A percentile compares a stretch with the other conserved stretches of the same genome.
These are phyloP conservation scores for Drosophila anceps DNA, from an alignment of 2,888 invertebrate genomes.

Conservation along the genomic window DNA sequence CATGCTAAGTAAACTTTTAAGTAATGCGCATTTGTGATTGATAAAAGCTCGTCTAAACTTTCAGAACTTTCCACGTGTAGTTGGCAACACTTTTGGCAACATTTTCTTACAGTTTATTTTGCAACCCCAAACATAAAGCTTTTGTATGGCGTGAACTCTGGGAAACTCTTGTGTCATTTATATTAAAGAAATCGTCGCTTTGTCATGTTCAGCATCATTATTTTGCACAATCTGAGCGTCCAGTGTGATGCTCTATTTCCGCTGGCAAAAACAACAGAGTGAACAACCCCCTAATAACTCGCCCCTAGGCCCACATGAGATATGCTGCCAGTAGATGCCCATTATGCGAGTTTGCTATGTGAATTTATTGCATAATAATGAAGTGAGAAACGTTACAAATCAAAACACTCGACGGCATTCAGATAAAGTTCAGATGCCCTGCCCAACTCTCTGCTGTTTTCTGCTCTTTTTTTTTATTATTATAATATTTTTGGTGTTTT, in stretches of 20 bases:
- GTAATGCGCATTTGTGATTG: not conserved
- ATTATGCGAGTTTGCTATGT: conserved; percentile 61
- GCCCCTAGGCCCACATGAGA: conserved; percentile 43
- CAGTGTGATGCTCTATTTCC: conserved; percentile 67
- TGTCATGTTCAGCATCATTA: conserved; percentile 73
- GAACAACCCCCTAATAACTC: conserved; percentile 36
- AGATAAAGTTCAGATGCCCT: conserved; percentile 61
- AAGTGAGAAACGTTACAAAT: conserved; percentile 85
- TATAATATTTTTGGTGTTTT: conserved; percentile 67
- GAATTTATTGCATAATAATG: conserved; percentile 84
- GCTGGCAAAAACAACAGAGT: conserved; percentile 30
- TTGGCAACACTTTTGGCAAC: conserved; percentile 36
- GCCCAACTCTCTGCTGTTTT: conserved; percentile 21
- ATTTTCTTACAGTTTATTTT: conserved; percentile 18
- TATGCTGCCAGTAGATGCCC: conserved; percentile 43
- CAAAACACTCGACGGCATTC: conserved; percentile 84
- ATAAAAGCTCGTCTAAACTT: conserved; percentile 17
- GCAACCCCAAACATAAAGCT: conserved; percentile 30
- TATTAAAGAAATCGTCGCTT: conserved; percentile 27
- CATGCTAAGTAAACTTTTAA: not conserved
- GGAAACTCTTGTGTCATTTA: conserved; percentile 15
- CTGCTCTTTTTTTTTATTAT: conserved; percentile 73
- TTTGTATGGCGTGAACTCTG: not conserved
- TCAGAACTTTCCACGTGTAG: conserved; percentile 8
- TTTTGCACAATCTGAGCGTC: conserved; percentile 41